Base-by-base conservation (phyloP, 1,140 invertebrate genomes). In the Araneus ventricosus region DNA sequence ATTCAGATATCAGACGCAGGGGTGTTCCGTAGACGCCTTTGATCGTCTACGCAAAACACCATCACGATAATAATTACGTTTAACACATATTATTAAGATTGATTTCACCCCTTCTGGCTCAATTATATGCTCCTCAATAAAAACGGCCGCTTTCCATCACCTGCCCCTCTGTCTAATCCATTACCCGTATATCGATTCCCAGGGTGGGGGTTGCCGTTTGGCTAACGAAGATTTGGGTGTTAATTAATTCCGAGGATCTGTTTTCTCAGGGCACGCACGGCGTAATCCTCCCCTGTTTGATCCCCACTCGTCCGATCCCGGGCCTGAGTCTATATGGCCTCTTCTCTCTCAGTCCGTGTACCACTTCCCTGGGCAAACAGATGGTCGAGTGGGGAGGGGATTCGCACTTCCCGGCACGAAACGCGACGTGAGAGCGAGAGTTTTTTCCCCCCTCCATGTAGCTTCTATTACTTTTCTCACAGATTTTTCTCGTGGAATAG, bases 241-340 rank as follows among this genome's bases (percentile, higher is more conserved):
- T 75, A 75, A 75, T 75, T 75, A 75, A 75, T 75, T 75, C 70
- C 24, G 41, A 52, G 45, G 45, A 30, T n/a, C n/a, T 80, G 45
- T 52, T 52, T 52, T 52, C 45, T 34, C 30, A 24, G 34, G 22
- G 75, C 37, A 7, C 79, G 79, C 79, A 82, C 27, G 63, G 27
- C 27, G 20, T 88, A 88, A 88, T 88, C 86, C 86, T 67, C n/a
- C 57, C 57, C 86, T 88, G 86, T 88, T 88, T 63, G 86, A 88
- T 67, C 86, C 86, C 41, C 34, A 39, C 86, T 63, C 86, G 27
- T 67, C 63, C 63, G 63, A 67, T 34, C 63, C 41, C 41, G 24
- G n/a, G 39, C 82, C 45, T 27, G 82, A 52, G 82, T 84, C 39
- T 34, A 82, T 45, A 82, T 82, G 79, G 79, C 14, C 79, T 45